Conservation (phyloP, 2,797 vertebrate genomes). For the Malacoraja senta region DNA sequence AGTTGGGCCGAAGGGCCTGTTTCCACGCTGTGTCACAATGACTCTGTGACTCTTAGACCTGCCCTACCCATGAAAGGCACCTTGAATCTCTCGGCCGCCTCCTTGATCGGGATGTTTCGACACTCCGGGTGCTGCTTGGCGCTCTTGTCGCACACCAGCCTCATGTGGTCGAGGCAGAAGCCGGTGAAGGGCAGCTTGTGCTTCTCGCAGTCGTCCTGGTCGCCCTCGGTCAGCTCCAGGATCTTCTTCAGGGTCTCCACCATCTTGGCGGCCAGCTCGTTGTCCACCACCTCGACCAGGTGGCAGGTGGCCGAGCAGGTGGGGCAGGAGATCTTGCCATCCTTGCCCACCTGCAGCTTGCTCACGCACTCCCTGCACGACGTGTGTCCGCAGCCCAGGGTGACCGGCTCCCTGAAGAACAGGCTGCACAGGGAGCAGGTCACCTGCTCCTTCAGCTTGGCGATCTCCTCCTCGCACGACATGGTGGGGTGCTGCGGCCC, state of each 20-base stretch:
- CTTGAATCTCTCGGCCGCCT: slow-evolving; percentile 15
- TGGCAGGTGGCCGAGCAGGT: neutral
- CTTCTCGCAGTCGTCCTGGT: neutral
- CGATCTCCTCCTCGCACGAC: neutral
- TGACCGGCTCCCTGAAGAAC: slow-evolving; percentile 2
- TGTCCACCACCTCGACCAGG: neutral
- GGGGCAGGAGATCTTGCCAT: neutral
- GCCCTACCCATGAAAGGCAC: neutral
- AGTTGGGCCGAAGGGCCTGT: no score
- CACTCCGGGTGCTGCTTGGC: neutral
- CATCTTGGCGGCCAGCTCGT: slow-evolving; percentile 6
- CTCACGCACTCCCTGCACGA: neutral
- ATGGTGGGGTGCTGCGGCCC: no score
- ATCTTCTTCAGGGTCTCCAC: neutral
- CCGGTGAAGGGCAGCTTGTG: neutral
- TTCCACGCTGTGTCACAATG: no score
- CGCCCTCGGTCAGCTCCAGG: neutral
- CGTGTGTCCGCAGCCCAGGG: neutral
- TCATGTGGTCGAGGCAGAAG: neutral
- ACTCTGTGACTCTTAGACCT: neutral
- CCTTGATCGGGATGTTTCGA: neutral
- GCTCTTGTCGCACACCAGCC: neutral
- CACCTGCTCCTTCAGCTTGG: slow-evolving; percentile 1
- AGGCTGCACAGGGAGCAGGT: neutral
- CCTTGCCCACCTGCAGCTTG: neutral